Evolutionary conservation across 2,797 vertebrate species (phyloP).

Genomic region (Gadopsis bispinosus): DNA sequence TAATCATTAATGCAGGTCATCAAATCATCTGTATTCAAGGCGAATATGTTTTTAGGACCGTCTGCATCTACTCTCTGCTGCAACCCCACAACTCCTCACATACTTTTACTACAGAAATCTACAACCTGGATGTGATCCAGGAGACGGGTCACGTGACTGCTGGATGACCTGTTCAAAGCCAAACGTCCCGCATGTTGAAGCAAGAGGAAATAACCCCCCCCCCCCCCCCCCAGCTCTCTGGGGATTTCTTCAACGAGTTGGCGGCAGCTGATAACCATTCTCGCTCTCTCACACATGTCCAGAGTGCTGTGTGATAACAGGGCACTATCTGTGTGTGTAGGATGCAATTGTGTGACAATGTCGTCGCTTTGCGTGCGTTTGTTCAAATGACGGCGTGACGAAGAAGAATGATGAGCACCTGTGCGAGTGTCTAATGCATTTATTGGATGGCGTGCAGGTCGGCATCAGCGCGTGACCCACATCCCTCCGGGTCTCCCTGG

Average conservation of each 20-base stretch:
- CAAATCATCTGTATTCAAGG: too few relatives aligned
- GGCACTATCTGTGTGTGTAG: neutral
- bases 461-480: slow-evolving; percentile 42
- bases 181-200: slow-evolving; percentile 1
- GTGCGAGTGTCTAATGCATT: slow-evolving; percentile 26
- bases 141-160: neutral
- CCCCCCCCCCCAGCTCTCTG: slow-evolving; percentile 38
- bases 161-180: neutral
- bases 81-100: too few relatives aligned
- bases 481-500: slow-evolving; percentile 36
- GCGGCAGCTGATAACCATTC: neutral
- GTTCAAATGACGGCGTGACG: neutral
- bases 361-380: slow-evolving; percentile 11
- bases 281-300: neutral
- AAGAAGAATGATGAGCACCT: slow-evolving; percentile 31
- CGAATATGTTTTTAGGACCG: too few relatives aligned
- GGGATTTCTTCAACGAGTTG: slow-evolving; percentile 16
- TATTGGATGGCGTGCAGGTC: slow-evolving; percentile 47
- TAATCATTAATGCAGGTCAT: too few relatives aligned
- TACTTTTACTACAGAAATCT: too few relatives aligned
- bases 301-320: neutral
- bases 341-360: slow-evolving; percentile 49
- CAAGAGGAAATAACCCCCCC: slow-evolving; percentile 14
- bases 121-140: neutral
- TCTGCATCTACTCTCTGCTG: too few relatives aligned